A percentile compares a stretch with the other conserved stretches of the same genome.
These are phyloP conservation scores for Elmis aenea DNA, from an alignment of 2,888 invertebrate species.

Conservation along the genomic window DNA sequence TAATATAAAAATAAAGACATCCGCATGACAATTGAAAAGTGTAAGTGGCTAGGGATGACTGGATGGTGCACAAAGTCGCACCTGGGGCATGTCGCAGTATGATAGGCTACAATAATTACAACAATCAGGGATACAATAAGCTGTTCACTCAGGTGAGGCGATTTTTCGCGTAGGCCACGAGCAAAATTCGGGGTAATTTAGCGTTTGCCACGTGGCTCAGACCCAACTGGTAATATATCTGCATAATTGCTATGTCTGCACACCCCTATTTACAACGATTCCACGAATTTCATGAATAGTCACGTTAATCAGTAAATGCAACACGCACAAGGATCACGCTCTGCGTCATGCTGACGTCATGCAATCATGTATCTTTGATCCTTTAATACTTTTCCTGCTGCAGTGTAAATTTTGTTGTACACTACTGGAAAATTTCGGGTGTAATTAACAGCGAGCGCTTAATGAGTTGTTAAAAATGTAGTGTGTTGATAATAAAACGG, in stretches of 20 bases:
- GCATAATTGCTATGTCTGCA: conserved; percentile 15
- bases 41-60: conserved; percentile 22
- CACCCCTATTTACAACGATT: conserved; percentile 14
- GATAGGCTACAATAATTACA: conserved; percentile 73
- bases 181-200: conserved; percentile 1
- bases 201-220: conserved; percentile 3
- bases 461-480: no score
- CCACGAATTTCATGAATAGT: conserved; percentile 17
- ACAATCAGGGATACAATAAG: conserved; percentile 73
- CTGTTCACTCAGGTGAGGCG: conserved; percentile 70
- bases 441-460: no score
- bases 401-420: no score
- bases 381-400: no score
- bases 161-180: background rate
- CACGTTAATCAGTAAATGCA: conserved; percentile 20
- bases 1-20: no score
- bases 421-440: no score
- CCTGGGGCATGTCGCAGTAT: conserved; percentile 61
- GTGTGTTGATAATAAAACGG: no score
- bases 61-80: conserved; percentile 43
- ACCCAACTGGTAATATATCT: conserved; percentile 12
- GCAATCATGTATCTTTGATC: conserved; percentile 10
- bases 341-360: conserved; percentile 33
- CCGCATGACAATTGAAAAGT: no score
- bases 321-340: conserved; percentile 20